Base-by-base conservation (phyloP, 2,888 invertebrate species). In the Creontiades dilutus region DNA sequence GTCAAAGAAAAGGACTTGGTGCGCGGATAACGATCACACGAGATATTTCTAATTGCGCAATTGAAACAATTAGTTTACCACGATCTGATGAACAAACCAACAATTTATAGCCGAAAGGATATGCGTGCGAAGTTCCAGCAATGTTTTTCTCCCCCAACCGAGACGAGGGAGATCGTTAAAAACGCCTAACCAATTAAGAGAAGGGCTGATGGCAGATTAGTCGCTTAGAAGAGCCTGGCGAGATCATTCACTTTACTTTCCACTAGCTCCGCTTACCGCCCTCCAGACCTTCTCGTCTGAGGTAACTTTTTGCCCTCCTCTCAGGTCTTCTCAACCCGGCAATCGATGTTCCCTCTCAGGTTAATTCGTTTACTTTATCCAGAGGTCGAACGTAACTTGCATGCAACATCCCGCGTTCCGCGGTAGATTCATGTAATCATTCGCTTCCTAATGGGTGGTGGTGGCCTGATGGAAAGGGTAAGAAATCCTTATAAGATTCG, bases 51-150 rank as follows among this genome's bases (percentile, higher is more conserved):
- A 57, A 57, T 57, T 57, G 68, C 11, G 23, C 68, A 23, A 23
- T 13, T 68, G 68, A 27, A 23, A 68, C 68, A 68, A 68, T 68
- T 68, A 68, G 68, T 68, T 0, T 12, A 23, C 27, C 68, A 4
- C 68, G 68, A 68, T 68, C 68, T 23, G 68, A 23, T 68, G 68
- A 68, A 68, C 68, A 68, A 68, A 68, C 68, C 68, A 68, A 27
- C 68, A 19, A 27, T 68, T 68, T 23, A 68, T 23, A 68, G 23
- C 23, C 68, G 68, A 68, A 68, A 23, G 27, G 68, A 68, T 68
- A 68, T 23, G 68, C 68, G 68, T 68, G 68, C 68, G 68, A 23
- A 68, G 68, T 68, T 68, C 68, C 68, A 68, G 23, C 68, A 23
- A 23, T 19, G 23, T 68, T 68, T 27, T 61, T 61, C 16, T 57